Evolutionary conservation across 2,888 invertebrate genomes (phyloP).

Genomic region (Oligia fasciuncula): DNA sequence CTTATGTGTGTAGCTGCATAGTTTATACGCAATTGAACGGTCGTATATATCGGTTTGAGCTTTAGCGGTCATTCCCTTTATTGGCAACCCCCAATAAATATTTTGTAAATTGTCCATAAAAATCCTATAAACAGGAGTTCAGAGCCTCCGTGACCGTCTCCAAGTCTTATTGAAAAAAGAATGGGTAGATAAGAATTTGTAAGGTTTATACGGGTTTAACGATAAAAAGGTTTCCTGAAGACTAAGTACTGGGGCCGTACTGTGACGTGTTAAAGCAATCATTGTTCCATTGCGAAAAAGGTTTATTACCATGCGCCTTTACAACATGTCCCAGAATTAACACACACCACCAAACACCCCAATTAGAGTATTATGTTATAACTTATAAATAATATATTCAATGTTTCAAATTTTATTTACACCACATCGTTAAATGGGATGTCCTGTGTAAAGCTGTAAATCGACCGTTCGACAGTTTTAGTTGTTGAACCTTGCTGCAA

Average conservation of each 20-base stretch:
- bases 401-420: too few relatives aligned
- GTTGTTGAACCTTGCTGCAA: not conserved
- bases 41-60: not conserved
- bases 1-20: too few relatives aligned
- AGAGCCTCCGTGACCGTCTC: not conserved
- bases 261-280: not conserved
- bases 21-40: not conserved
- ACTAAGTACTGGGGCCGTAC: not conserved
- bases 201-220: not conserved
- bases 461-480: not conserved
- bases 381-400: too few relatives aligned
- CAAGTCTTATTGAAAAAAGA: constrained; percentile 9
- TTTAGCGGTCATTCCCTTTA: constrained; percentile 24
- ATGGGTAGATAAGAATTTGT: not conserved
- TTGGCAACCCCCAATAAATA: constrained; percentile 34
- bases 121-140: not conserved
- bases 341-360: too few relatives aligned
- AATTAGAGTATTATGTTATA: too few relatives aligned
- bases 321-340: too few relatives aligned
- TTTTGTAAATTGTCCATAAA: constrained; percentile 18
- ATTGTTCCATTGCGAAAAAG: not conserved
- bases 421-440: not conserved
- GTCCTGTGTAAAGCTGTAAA: not conserved
- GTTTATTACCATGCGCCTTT: not conserved
- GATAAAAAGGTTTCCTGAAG: not conserved